These are phyloP conservation scores for Pseudolycoriella hygida DNA, from an alignment of 2,888 invertebrate genomes.

Conservation along the genomic window DNA sequence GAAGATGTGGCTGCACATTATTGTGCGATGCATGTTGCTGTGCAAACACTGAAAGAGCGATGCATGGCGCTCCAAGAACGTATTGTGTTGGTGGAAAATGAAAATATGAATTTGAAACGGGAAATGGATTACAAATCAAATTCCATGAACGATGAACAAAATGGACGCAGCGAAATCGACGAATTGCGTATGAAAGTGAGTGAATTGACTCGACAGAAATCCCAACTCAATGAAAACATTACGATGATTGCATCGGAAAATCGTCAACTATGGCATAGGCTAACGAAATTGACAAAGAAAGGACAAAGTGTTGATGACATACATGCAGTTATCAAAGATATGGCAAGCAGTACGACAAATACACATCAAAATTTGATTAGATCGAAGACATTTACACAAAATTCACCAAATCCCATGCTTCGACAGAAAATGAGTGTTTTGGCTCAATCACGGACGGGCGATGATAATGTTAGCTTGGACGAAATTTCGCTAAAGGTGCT, in stretches of 20 bases:
- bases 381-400: slow-evolving; percentile 50
- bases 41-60: slow-evolving; percentile 66
- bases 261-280: slow-evolving; percentile 57
- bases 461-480: slow-evolving; percentile 46
- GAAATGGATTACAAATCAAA: slow-evolving; percentile 26
- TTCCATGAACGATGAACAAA: slow-evolving; percentile 12
- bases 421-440: slow-evolving; percentile 26
- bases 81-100: slow-evolving; percentile 51
- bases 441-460: slow-evolving; percentile 30
- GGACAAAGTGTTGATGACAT: slow-evolving; percentile 32
- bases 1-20: slow-evolving; percentile 16
- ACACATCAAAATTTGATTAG: slow-evolving; percentile 29
- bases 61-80: slow-evolving; percentile 58
- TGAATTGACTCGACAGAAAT: slow-evolving; percentile 54
- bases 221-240: slow-evolving; percentile 56
- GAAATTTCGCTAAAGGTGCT: slow-evolving; percentile 57
- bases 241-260: slow-evolving; percentile 70
- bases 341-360: slow-evolving; percentile 17
- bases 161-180: slow-evolving; percentile 26
- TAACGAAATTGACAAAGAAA: slow-evolving; percentile 43
- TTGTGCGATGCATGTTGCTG: slow-evolving; percentile 48
- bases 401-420: slow-evolving; percentile 37
- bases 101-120: slow-evolving; percentile 46
- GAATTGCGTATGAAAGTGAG: slow-evolving; percentile 43
- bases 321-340: slow-evolving; percentile 5